phyloP scores from a whole-genome alignment of 2,113 vertebrate genomes.

The Channa argus region DNA sequence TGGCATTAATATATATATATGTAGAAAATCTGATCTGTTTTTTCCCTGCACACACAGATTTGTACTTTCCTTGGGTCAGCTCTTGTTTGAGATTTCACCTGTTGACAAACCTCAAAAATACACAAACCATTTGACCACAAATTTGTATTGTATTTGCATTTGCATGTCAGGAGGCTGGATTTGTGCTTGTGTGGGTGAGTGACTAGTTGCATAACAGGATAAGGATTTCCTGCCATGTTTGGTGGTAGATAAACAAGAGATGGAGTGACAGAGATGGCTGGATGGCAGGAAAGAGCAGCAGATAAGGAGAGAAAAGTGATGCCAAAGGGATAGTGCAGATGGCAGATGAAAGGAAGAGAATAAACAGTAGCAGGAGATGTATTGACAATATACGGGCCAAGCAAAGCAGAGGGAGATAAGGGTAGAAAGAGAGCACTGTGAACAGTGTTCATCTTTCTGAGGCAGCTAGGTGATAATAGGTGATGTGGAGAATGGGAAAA shows the following conservation, averaged over 20 bases:
- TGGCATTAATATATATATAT: background rate
- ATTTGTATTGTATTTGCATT: constrained; percentile 28
- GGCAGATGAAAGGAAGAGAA: constrained; percentile 52
- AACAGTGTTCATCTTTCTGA: background rate
- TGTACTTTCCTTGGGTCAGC: background rate
- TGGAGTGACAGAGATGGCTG: constrained; percentile 34
- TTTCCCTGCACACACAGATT: background rate
- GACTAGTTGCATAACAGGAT: constrained; percentile 58
- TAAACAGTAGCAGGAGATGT: constrained; percentile 34
- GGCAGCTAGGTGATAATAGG: constrained; percentile 1
- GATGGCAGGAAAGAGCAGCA: constrained; percentile 20
- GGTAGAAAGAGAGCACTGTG: background rate
- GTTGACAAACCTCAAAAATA: background rate
- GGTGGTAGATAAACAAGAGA: constrained; percentile 54
- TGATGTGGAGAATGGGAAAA: constrained; percentile 9
- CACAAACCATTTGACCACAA: background rate
- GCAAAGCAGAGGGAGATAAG: constrained; percentile 5
- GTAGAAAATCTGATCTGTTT: background rate
- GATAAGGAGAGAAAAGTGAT: constrained; percentile 44
- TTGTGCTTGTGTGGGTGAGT: constrained; percentile 21
- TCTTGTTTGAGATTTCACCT: background rate
- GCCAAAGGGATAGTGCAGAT: constrained; percentile 28
- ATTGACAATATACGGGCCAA: constrained; percentile 25
- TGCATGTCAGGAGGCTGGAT: constrained; percentile 30
- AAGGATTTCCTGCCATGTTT: constrained; percentile 70